phyloP scores from a whole-genome alignment of 2,113 vertebrate genomes.

The Holacanthus passer region DNA sequence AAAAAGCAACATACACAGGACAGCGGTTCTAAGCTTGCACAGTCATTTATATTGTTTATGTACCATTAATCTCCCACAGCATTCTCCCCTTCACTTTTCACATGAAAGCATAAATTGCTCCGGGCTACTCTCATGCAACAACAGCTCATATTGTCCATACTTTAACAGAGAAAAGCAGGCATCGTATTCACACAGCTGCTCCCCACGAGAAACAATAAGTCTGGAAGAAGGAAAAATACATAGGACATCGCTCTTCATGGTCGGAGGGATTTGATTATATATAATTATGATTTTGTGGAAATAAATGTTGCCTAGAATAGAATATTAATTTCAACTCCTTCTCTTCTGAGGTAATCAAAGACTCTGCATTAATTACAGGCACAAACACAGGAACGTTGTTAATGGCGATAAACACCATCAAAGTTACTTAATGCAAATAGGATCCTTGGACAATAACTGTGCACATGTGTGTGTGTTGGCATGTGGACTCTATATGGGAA shows the following conservation, averaged over 20 bases:
- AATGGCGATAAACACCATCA: constrained; percentile 78
- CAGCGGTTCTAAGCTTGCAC: constrained; percentile 47
- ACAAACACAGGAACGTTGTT: constrained; percentile 75
- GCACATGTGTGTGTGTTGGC: constrained; percentile 17
- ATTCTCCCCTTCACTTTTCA: constrained; percentile 65
- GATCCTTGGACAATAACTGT: constrained; percentile 66
- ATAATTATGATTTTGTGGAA: constrained; percentile 62
- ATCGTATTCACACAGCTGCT: constrained; percentile 41
- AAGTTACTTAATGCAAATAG: constrained; percentile 74
- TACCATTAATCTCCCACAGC: constrained; percentile 79
- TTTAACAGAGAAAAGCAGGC: constrained; percentile 45
- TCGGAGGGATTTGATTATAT: constrained; percentile 25
- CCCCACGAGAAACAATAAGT: constrained; percentile 21
- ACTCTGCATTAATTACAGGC: constrained; percentile 79
- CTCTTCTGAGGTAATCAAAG: constrained; percentile 71
- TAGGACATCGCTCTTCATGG: constrained; percentile 23
- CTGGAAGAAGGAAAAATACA: constrained; percentile 4
- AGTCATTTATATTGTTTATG: constrained; percentile 79
- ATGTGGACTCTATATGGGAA: constrained; percentile 50
- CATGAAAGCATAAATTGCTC: constrained; percentile 78
- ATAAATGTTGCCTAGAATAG: constrained; percentile 54
- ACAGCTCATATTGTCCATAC: constrained; percentile 52
- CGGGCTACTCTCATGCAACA: constrained; percentile 74
- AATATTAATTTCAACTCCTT: constrained; percentile 71
- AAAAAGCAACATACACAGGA: constrained; percentile 35